A percentile compares a stretch with the other conserved stretches of the same genome.
phyloP scores from a whole-genome alignment of 2,797 vertebrate genomes.

The Etheostoma perlongum region DNA sequence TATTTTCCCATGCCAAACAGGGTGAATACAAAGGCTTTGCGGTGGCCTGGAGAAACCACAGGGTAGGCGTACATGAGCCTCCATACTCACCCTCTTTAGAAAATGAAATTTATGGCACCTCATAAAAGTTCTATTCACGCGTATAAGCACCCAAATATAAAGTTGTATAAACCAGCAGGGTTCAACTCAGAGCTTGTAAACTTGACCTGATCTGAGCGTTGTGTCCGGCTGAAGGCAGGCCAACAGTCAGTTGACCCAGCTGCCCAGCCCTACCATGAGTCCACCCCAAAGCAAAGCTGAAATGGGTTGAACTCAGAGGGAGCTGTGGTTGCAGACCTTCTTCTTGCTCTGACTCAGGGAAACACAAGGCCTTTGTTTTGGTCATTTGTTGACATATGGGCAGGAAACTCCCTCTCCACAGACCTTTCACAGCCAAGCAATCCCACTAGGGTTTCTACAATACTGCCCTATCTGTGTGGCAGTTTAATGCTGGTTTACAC shows the following conservation, averaged over 20 bases:
- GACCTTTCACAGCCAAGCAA: conserved; percentile 55
- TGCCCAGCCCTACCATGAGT: conserved; percentile 25
- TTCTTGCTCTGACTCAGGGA: conserved; percentile 56
- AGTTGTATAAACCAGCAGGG: conserved; percentile 68
- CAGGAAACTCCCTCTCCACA: conserved; percentile 71
- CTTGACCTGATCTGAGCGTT: conserved; percentile 55
- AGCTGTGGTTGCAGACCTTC: conserved; percentile 55
- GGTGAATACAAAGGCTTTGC: conserved; percentile 82
- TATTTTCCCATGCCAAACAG: conserved; percentile 87
- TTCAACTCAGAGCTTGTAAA: conserved; percentile 65
- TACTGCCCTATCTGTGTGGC: conserved; percentile 47
- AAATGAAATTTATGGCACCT: conserved; percentile 85
- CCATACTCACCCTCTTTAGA: conserved; percentile 77
- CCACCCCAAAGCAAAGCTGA: conserved; percentile 21
- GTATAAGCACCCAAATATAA: conserved; percentile 81
- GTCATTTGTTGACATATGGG: conserved; percentile 70
- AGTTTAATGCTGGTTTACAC: conserved; percentile 56
- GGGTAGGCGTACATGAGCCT: conserved; percentile 79
- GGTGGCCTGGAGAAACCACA: conserved; percentile 82
- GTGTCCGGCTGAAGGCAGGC: conserved; percentile 47
- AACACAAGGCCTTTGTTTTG: conserved; percentile 74
- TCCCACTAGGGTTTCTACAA: conserved; percentile 44
- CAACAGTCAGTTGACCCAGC: conserved; percentile 37
- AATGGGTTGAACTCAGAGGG: conserved; percentile 48
- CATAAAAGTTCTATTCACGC: conserved; percentile 83